Evolutionary conservation across 2,888 invertebrate species (phyloP), one percentile per base, ranked within the genome.

Genomic region (Buathra laborator): DNA sequence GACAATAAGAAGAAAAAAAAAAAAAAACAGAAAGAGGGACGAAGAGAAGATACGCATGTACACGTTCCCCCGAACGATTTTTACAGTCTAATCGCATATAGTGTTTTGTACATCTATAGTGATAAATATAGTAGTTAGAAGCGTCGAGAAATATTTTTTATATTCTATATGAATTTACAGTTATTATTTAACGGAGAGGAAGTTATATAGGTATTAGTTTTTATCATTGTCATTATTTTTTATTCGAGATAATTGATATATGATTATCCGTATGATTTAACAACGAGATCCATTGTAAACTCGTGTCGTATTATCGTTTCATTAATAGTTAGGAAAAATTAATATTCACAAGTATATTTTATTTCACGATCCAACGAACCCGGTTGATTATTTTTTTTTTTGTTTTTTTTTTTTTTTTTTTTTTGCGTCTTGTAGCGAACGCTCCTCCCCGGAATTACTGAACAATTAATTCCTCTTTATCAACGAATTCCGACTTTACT

Each of bases 71-170:
- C 88, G 87, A 88, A 90, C 87, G 89, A 87, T 78, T 79, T 77
- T 90, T 87, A 89, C 89, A 90, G 86, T 89, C 85, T 87, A 86
- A 86, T 88, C 88, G 88, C 88, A 89, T 62, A 32, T 4, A 4
- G 87, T 89, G 88, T 91, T 91, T 89, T 90, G 90, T 89, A 89
- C 79, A 85, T 86, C 76, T 72, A 86, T 81, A 81, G 77, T 48
- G 68, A 81, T 84, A 51, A 78, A 83, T 83, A 62, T 80, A 68
- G 82, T 91, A 90, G 88, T 89, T 90, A 91, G 89, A 90, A 86
- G 89, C 90, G 90, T 91, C 90, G 88, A 92, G 90, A 92, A 89
- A 91, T 92, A 93, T 92, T 93, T 92, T 93, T 92, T 92, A 92
- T 92, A 91, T 92, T 91, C 89, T 90, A 90, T 88, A 91, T 90